Evolutionary conservation across 2,888 invertebrate genomes (phyloP).

Genomic region (Himalopsyche japonica): DNA sequence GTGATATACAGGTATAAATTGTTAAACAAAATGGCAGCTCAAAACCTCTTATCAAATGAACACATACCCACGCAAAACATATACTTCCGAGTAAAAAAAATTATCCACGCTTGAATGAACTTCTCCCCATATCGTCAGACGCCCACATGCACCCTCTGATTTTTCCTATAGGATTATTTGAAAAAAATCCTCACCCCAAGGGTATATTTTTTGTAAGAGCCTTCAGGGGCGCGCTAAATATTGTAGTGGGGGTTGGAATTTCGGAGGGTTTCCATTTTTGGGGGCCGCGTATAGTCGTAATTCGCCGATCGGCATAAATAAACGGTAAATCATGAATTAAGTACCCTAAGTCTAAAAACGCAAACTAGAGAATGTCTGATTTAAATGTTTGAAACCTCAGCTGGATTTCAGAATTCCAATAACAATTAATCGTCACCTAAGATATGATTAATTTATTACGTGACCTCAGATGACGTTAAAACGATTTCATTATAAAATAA

Average conservation of each 20-base stretch:
- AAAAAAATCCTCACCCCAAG: conserved; percentile 32
- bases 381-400: neutral
- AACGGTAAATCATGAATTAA: conserved; percentile 40
- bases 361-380: neutral
- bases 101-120: conserved; percentile 36
- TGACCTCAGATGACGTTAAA: neutral
- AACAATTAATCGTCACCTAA: neutral
- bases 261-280: neutral
- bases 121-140: conserved; percentile 12
- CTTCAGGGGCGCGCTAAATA: conserved; percentile 34
- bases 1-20: too few relatives aligned
- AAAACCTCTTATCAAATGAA: neutral
- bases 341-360: conserved; percentile 33
- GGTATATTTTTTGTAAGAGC: conserved; percentile 18
- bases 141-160: conserved; percentile 26
- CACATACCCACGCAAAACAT: neutral
- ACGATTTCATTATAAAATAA: too few relatives aligned
- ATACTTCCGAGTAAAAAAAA: conserved; percentile 22
- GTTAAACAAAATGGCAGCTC: neutral
- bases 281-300: conserved; percentile 21
- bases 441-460: neutral
- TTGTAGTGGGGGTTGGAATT: conserved; percentile 21
- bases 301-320: conserved; percentile 40
- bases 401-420: neutral
- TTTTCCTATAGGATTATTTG: conserved; percentile 35